A percentile compares a stretch with the other conserved stretches of the same genome.
These are phyloP conservation scores for Kryptolebias marmoratus DNA, from an alignment of 2,113 vertebrate species.

Conservation along the genomic window DNA sequence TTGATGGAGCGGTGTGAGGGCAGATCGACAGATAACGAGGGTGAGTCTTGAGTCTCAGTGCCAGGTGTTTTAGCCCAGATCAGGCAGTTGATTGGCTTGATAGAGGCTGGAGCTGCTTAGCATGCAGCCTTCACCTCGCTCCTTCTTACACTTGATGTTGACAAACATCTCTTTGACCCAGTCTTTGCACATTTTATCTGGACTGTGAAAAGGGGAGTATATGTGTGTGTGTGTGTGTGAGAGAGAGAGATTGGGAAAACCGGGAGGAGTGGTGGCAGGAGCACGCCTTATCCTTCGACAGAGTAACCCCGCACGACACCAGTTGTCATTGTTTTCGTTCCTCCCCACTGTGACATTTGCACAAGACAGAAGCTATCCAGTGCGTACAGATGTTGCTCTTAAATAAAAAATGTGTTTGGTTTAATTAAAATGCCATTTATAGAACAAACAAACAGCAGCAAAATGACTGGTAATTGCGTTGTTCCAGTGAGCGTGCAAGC, in stretches of 20 bases:
- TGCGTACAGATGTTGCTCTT: conserved; percentile 50
- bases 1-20: conserved; percentile 56
- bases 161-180: conserved; percentile 82
- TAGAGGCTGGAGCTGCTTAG: conserved; percentile 70
- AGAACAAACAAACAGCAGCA: conserved; percentile 68
- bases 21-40: conserved; percentile 54
- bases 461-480: conserved; percentile 75
- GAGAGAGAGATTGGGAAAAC: not conserved
- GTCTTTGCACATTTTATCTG: conserved; percentile 63
- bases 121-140: conserved; percentile 70
- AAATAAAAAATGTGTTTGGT: conserved; percentile 56
- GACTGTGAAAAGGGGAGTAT: conserved; percentile 42
- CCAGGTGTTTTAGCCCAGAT: conserved; percentile 71
- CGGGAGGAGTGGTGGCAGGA: conserved; percentile 26
- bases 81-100: conserved; percentile 67
- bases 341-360: conserved; percentile 57
- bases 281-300: conserved; percentile 20
- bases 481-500: conserved; percentile 64
- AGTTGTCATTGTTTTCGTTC: conserved; percentile 43
- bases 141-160: conserved; percentile 75
- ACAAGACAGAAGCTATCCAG: conserved; percentile 47
- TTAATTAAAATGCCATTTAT: conserved; percentile 71
- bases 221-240: conserved; percentile 34
- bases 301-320: conserved; percentile 20
- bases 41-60: conserved; percentile 57